Evolutionary conservation across 2,113 vertebrate species (phyloP), one percentile per base, ranked within the genome.

Genomic region (Neodontobutis hainanensis): DNA sequence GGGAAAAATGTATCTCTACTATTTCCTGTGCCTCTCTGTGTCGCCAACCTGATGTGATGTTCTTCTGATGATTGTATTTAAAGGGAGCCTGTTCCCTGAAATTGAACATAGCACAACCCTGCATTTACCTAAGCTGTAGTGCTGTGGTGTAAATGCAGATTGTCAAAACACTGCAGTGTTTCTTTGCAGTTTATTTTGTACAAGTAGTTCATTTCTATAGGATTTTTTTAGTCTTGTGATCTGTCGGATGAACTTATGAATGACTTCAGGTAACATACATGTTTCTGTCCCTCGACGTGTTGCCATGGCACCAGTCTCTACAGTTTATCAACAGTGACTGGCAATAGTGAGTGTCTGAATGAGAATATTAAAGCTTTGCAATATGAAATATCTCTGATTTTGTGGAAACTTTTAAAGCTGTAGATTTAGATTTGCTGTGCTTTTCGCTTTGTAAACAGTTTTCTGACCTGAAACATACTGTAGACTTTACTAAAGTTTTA

Each of bases 401-500:
- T 63, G 47, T 60, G 35, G 73, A 68, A 44, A 40, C 47, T 82
- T 77, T 51, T 52, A 65, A 40, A 43, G 51, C 65, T 84, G 70
- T 84, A 81, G 72, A 66, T 73, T 35, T 77, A 81, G 63, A 68
- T 69, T 77, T 78, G 78, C 65, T 56, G 84, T 50, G 85, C 71
- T 89, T 79, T 59, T 81, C 50, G 78, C 81, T 89, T 87, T 90
- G 73, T 80, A 89, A 74, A 83, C 56, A 66, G 69, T 77, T 81
- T 69, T 80, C 71, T 70, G 83, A 90, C 69, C 73, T 86, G 70
- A 86, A 87, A 89, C 78, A 87, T 77, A 87, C 78, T 83, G 79
- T 85, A 91, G 75, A 92, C 88, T 92, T 92, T 91, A 77, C 85
- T 80, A 88, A 81, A 82, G 19, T 90, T 93, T 92, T 92, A 77